Percentiles rank a stretch among this genome's conserved stretches.
Conservation (phyloP, 2,797 vertebrate species). For the Coregonus sp. region DNA sequence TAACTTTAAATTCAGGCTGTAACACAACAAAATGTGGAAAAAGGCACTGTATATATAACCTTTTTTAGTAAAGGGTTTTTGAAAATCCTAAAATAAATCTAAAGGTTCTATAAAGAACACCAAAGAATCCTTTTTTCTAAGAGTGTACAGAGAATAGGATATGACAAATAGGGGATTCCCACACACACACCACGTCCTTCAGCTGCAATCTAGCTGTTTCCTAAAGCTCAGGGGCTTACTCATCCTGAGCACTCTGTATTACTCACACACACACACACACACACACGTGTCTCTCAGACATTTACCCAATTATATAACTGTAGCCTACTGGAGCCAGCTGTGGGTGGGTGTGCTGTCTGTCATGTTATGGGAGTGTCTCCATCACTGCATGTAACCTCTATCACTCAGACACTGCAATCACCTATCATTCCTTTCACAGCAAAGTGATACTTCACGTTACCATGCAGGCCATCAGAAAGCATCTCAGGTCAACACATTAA, state of each 20-base stretch:
- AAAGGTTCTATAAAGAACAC: background rate
- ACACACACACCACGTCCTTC: too few species aligned
- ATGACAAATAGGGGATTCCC: constrained; percentile 36
- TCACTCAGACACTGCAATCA: too few species aligned
- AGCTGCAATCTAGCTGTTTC: too few species aligned
- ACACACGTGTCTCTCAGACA: constrained; percentile 22
- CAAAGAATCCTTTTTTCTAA: background rate
- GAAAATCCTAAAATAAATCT: background rate
- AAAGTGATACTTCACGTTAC: background rate
- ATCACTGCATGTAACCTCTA: background rate
- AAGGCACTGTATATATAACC: too few species aligned
- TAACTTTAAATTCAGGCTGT: too few species aligned
- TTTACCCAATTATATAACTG: background rate
- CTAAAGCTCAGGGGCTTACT: too few species aligned
- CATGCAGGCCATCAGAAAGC: background rate
- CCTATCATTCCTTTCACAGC: background rate
- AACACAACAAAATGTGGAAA: too few species aligned
- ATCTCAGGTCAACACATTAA: background rate
- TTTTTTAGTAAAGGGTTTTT: too few species aligned
- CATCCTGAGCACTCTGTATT: too few species aligned
- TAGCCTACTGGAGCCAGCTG: too few species aligned
- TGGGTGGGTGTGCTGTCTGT: background rate
- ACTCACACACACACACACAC: constrained; percentile 14
- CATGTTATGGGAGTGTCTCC: background rate
- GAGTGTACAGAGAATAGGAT: background rate